Base-by-base conservation (phyloP, 2,797 vertebrate genomes). In the Cossypha caffra region DNA sequence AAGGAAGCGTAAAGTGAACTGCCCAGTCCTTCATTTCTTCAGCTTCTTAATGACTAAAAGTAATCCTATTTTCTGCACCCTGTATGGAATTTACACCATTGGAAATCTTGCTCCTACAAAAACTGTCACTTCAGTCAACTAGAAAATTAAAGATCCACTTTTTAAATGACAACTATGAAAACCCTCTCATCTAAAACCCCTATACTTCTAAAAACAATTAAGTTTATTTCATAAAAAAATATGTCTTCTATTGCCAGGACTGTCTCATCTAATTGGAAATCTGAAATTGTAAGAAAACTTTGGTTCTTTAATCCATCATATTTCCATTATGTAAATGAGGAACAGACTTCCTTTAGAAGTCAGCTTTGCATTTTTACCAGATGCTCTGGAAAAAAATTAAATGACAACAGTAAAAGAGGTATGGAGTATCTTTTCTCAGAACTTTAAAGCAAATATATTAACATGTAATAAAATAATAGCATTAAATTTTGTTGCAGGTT, bases 91-190 rank as follows among this genome's bases (percentile, higher is more conserved):
- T 96, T 93, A 95, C 54, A 87, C 55, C 11, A 11, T 38, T 94
- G 81, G 78, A 97, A 96, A 94, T 91, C 87, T 93, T 59, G 35
- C 83, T 93, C 33, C 88, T 77, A 88, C 31, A 94, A 96, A 95
- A 91, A 48, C 62, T 94, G 93, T 94, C 1, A 50, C 82, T 97
- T 93, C 67, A 96, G 90, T 93, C 88, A 96, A 89, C 61, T 95
- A 96, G 94, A 97, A 98, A 97, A 96, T 97, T 95, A 95, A 96
- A 96, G 75, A 97, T 95, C 72, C 90, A 86, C 33, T 96, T 90
- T 92, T 52, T 71, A 96, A 97, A 97, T 93, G 9, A 92, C 97
- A 98, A 97, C 83, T 96, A 88, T 38, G 26, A 92, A 95, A 91
- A 95, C 38, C 16, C 16, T 91, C 76, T 93, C 66, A 88, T 91